Percentiles rank a stretch among this genome's conserved stretches.
Evolutionary conservation across 64 coral and sea anemone species (phyloP).

Genomic region (Montipora cactus): DNA sequence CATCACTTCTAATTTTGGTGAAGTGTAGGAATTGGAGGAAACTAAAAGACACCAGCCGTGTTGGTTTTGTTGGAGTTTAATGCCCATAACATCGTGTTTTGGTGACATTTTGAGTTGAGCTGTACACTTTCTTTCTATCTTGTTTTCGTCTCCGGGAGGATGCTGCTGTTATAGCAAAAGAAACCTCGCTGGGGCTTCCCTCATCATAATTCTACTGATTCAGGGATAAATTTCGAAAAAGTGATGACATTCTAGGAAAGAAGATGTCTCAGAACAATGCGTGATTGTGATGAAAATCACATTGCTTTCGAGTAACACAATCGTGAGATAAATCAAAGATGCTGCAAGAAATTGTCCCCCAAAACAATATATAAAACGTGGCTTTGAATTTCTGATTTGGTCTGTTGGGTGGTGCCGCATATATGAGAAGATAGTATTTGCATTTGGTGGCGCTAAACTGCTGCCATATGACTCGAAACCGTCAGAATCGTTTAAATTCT

Average conservation of each 20-base stretch:
- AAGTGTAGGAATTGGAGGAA: not conserved
- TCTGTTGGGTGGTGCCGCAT: not conserved
- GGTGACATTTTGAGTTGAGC: not conserved
- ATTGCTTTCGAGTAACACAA: not conserved
- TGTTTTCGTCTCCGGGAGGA: not conserved
- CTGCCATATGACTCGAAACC: not conserved
- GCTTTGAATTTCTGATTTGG: not conserved
- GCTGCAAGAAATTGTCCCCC: not conserved
- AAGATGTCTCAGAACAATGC: not conserved
- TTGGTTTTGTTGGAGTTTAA: not conserved
- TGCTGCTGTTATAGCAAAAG: not conserved
- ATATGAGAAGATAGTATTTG: not conserved
- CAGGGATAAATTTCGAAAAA: not conserved
- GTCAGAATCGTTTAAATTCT: not conserved
- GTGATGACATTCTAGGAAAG: not conserved
- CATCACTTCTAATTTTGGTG: not conserved
- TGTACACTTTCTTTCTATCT: not conserved
- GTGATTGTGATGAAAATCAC: not conserved
- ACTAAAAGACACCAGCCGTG: not conserved
- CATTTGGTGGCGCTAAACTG: not conserved
- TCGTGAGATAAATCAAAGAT: not conserved
- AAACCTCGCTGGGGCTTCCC: not conserved
- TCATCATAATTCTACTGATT: not conserved
- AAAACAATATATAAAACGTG: not conserved
- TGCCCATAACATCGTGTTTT: not conserved